phyloP scores from a whole-genome alignment of 2,113 vertebrate genomes.

The Limanda limanda region DNA sequence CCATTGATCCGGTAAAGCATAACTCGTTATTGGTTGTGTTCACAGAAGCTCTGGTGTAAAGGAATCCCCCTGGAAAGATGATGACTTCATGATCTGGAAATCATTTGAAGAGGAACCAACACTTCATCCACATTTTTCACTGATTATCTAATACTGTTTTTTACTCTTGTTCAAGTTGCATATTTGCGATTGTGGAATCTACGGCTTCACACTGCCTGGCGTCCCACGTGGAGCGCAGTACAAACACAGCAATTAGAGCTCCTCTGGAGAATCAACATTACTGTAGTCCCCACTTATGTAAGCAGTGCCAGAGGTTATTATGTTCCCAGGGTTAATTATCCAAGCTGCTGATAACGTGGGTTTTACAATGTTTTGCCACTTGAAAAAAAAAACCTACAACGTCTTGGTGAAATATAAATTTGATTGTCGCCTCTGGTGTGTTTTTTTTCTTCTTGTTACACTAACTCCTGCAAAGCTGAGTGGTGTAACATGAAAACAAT shows the following conservation, averaged over 20 bases:
- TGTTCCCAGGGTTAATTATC: constrained; percentile 70
- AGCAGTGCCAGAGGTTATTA: constrained; percentile 76
- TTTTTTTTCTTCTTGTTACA: neutral
- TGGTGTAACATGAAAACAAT: constrained; percentile 20
- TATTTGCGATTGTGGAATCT: constrained; percentile 28
- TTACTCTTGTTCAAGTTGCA: constrained; percentile 31
- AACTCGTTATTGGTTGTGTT: constrained; percentile 77
- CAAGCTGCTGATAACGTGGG: constrained; percentile 31
- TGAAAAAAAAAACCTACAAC: neutral
- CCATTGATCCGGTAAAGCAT: constrained; percentile 72
- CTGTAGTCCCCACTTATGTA: constrained; percentile 32
- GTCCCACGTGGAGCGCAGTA: constrained; percentile 57
- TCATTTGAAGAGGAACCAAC: constrained; percentile 67
- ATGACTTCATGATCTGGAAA: constrained; percentile 74
- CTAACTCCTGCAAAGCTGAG: constrained; percentile 10
- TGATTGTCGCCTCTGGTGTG: neutral
- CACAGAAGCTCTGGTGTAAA: constrained; percentile 73
- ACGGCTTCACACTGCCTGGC: constrained; percentile 26
- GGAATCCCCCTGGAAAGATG: constrained; percentile 73
- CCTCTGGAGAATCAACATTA: constrained; percentile 56
- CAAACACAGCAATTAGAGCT: constrained; percentile 77
- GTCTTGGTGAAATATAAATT: neutral
- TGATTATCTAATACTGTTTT: constrained; percentile 23
- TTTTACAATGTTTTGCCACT: constrained; percentile 30
- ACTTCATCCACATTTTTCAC: constrained; percentile 28